phyloP scores from a whole-genome alignment of 2,797 vertebrate species.

The Myripristis jacobus region DNA sequence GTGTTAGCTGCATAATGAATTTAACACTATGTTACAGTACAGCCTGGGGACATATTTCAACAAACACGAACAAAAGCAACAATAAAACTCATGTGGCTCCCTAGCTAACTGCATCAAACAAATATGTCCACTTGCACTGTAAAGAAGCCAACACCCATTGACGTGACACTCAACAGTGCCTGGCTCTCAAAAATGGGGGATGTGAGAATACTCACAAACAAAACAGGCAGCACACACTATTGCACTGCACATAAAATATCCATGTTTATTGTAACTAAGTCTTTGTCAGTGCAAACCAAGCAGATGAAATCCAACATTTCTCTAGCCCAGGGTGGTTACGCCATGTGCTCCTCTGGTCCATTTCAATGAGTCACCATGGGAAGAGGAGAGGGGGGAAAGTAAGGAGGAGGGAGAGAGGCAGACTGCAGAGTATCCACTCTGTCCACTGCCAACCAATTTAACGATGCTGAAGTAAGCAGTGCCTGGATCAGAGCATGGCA shows the following conservation, averaged over 20 bases:
- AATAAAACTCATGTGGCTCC: background rate
- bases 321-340: conserved; percentile 31
- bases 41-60: background rate
- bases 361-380: conserved; percentile 71
- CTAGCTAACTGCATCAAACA: conserved; percentile 12
- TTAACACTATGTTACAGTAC: background rate
- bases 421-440: conserved; percentile 57
- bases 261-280: background rate
- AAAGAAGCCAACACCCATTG: background rate
- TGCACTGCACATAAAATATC: background rate
- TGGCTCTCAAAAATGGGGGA: background rate
- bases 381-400: background rate
- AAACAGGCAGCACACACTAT: background rate
- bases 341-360: conserved; percentile 60
- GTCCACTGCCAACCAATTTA: conserved; percentile 38
- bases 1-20: background rate
- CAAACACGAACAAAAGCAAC: background rate
- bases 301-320: conserved; percentile 41
- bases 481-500: conserved; percentile 49
- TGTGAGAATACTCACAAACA: no score
- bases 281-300: conserved; percentile 22
- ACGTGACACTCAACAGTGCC: background rate
- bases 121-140: background rate
- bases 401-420: conserved; percentile 35
- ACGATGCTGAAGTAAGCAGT: conserved; percentile 65